These are phyloP conservation scores for Artibeus jamaicensis DNA, from an alignment of 2,797 vertebrate genomes.

Conservation along the genomic window DNA sequence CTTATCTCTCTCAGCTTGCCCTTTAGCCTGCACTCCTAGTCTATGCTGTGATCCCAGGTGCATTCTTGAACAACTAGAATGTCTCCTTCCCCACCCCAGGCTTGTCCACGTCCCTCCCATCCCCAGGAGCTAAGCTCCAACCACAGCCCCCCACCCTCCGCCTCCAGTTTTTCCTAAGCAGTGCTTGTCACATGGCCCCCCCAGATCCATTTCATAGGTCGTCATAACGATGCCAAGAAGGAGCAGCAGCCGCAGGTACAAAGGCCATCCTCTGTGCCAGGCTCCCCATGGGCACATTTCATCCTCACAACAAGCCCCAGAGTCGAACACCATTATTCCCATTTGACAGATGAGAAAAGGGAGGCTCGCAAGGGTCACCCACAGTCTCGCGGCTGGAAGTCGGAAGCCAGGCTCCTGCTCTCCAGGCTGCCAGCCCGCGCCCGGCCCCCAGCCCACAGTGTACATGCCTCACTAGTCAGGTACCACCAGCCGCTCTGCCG, in stretches of 20 bases:
- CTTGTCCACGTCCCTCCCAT: background rate
- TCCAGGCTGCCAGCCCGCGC: no score
- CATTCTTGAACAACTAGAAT: background rate
- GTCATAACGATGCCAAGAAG: rapidly evolving
- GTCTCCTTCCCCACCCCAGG: background rate
- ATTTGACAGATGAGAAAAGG: background rate
- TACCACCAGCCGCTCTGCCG: background rate
- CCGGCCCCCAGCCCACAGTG: rapidly evolving
- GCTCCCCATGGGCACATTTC: rapidly evolving
- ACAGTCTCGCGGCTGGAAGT: background rate
- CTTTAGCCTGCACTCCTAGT: background rate
- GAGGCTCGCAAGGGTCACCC: background rate
- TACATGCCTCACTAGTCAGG: no score
- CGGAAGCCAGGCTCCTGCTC: background rate
- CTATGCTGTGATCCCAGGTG: background rate
- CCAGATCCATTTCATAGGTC: background rate
- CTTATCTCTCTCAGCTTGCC: background rate
- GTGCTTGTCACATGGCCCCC: background rate
- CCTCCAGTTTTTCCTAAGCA: background rate
- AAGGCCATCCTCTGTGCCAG: background rate
- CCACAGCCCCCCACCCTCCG: background rate
- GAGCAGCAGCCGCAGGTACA: background rate
- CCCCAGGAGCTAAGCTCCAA: background rate
- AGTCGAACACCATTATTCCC: background rate
- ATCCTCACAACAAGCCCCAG: background rate